Evolutionary conservation across 2,797 vertebrate species (phyloP).

Genomic region (Enteromius paludinosus): DNA sequence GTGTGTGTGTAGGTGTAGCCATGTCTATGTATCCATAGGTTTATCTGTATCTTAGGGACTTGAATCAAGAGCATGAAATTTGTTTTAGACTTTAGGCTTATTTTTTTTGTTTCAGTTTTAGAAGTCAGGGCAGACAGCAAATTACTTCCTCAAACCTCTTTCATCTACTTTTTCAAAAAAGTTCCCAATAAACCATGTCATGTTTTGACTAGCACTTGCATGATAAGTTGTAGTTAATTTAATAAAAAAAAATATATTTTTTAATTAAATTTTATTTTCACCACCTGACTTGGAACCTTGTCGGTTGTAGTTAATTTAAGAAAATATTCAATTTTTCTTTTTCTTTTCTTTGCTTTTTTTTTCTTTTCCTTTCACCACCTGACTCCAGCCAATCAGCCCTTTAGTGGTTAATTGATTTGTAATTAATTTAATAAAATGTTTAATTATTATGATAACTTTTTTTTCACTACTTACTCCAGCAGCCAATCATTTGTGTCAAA

Average conservation of each 20-base stretch:
- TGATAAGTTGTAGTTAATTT: neutral
- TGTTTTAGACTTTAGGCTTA: neutral
- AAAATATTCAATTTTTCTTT: neutral
- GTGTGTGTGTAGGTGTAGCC: neutral
- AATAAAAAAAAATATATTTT: no score
- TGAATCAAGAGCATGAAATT: neutral
- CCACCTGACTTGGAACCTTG: no score
- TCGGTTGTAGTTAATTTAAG: no score
- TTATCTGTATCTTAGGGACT: neutral
- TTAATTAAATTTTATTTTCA: no score
- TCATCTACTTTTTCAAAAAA: conserved; percentile 60
- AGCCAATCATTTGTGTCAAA: neutral
- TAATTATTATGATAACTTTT: neutral
- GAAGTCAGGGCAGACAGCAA: conserved; percentile 57
- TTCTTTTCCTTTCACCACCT: no score
- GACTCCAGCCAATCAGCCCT: no score
- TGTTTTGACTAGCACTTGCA: neutral
- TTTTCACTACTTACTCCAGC: neutral
- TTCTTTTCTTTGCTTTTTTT: no score
- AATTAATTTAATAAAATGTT: no score
- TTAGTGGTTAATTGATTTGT: no score
- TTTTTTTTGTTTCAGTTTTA: conserved; percentile 31
- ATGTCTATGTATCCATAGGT: neutral
- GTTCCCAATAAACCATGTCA: conserved; percentile 69
- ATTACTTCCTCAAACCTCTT: conserved; percentile 69